Evolutionary conservation across 2,888 invertebrate species (phyloP).

Genomic region (Opisthograptis luteolata): DNA sequence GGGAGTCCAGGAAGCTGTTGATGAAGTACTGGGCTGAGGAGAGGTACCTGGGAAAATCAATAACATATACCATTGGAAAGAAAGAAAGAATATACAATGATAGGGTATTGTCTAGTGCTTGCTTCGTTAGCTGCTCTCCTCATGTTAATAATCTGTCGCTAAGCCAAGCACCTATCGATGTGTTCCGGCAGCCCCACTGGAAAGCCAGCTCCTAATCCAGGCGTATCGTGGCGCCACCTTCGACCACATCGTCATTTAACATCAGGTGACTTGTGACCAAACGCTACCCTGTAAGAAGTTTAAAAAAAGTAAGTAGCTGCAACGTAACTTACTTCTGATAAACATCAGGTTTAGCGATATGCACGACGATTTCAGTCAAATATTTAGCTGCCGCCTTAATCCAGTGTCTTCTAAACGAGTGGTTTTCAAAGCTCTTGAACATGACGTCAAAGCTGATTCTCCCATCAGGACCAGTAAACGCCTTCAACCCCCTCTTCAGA

Average conservation of each 20-base stretch:
- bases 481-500: constrained; percentile 87
- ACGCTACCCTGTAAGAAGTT: neutral
- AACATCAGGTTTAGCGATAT: constrained; percentile 89
- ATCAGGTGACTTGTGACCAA: too few relatives aligned
- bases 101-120: too few relatives aligned
- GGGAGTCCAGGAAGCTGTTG: constrained; percentile 90
- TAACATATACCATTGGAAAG: neutral
- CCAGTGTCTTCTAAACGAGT: constrained; percentile 91
- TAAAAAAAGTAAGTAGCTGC: too few relatives aligned
- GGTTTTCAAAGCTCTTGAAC: constrained; percentile 91
- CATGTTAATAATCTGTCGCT: too few relatives aligned
- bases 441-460: constrained; percentile 89
- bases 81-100: too few relatives aligned
- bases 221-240: too few relatives aligned
- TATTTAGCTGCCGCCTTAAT: constrained; percentile 90
- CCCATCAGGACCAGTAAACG: constrained; percentile 88
- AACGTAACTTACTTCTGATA: constrained; percentile 86
- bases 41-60: constrained; percentile 84
- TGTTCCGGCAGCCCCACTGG: too few relatives aligned
- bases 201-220: too few relatives aligned
- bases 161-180: too few relatives aligned
- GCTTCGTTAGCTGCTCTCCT: too few relatives aligned
- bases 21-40: constrained; percentile 87
- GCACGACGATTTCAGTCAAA: constrained; percentile 89
- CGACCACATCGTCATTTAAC: too few relatives aligned